phyloP scores from a whole-genome alignment of 37 sponge, comb jelly and placozoan species.

The Aplysina aerophoba region DNA sequence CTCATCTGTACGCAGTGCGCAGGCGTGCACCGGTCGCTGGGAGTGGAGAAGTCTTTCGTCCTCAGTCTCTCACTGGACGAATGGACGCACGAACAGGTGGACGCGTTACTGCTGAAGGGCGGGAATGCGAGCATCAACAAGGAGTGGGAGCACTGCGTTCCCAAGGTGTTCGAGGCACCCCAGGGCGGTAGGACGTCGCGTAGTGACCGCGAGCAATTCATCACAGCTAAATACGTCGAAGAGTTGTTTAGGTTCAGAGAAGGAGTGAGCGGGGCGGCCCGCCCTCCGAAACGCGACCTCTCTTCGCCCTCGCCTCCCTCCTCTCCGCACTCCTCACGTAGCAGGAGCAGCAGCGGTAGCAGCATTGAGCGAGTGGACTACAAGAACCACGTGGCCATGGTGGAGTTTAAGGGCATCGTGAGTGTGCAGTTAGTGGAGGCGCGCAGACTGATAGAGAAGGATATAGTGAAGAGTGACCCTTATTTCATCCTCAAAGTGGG shows the following conservation, averaged over 20 bases:
- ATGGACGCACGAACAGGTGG: constrained; percentile 74
- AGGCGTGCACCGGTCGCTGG: constrained; percentile 85
- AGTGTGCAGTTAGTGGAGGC: constrained; percentile 63
- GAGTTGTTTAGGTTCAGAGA: constrained; percentile 53
- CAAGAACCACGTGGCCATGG: constrained; percentile 52
- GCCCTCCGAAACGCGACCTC: constrained; percentile 54
- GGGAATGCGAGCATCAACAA: constrained; percentile 74
- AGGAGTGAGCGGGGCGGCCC: constrained; percentile 29
- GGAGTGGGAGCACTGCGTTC: constrained; percentile 72
- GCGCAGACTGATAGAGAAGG: constrained; percentile 57
- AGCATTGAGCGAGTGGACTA: constrained; percentile 5
- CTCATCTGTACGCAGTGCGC: constrained; percentile 91
- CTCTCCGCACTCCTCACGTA: neutral
- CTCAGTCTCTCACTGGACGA: constrained; percentile 69
- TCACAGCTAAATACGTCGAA: constrained; percentile 76
- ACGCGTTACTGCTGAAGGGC: constrained; percentile 45
- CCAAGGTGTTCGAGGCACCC: constrained; percentile 79
- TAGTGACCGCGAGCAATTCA: constrained; percentile 74
- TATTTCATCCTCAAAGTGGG: constrained; percentile 78
- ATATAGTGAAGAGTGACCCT: constrained; percentile 70
- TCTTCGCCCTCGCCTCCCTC: constrained; percentile 4
- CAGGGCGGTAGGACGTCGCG: constrained; percentile 70
- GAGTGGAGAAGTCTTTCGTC: constrained; percentile 81
- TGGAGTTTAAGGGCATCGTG: constrained; percentile 80
- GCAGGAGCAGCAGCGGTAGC: constrained; percentile 14